Conservation (phyloP, 2,797 vertebrate genomes). For the Heliangelus exortis region DNA sequence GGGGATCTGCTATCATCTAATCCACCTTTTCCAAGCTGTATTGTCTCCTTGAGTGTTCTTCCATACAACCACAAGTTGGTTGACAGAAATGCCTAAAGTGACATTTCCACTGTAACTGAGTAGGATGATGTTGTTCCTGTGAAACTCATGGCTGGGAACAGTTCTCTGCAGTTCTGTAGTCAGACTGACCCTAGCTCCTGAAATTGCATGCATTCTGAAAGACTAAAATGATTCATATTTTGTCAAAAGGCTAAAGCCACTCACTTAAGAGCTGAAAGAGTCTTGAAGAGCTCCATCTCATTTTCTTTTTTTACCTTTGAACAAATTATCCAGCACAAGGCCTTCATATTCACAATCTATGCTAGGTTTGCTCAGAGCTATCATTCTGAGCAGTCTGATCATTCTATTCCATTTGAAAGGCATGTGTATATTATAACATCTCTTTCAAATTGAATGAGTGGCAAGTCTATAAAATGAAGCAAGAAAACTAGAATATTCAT, state of each 20-base stretch:
- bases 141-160: accelerated
- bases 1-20: background rate
- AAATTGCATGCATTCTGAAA: background rate
- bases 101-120: background rate
- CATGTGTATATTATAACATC: background rate
- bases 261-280: background rate
- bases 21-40: background rate
- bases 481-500: background rate
- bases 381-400: background rate
- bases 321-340: background rate
- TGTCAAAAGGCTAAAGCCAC: background rate
- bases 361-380: background rate
- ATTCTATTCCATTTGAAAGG: background rate
- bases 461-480: background rate
- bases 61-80: background rate
- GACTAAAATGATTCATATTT: background rate
- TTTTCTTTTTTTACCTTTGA: background rate
- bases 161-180: background rate
- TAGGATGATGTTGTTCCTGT: background rate
- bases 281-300: background rate
- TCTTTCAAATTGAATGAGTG: background rate
- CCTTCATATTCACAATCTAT: background rate
- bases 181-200: background rate
- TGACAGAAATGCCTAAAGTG: background rate
- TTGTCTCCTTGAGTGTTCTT: background rate